Evolutionary conservation across 2,113 vertebrate species (phyloP).

Genomic region (Rhabdornis inornatus): DNA sequence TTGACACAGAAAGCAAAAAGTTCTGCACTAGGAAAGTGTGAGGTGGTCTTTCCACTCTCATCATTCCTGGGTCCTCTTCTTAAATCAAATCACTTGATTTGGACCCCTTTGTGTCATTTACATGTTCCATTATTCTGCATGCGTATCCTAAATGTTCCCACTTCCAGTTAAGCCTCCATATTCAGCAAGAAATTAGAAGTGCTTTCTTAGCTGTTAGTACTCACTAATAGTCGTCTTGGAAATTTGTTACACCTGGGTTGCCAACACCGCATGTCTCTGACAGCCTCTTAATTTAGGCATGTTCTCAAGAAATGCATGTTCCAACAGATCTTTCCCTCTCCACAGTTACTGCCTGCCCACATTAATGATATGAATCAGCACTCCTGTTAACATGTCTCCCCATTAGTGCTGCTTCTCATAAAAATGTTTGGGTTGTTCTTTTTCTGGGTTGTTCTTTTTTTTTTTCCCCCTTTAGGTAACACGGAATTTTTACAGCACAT

Average conservation of each 20-base stretch:
- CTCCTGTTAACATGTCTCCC: constrained; percentile 27
- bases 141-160: not conserved
- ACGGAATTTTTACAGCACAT: not conserved
- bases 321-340: not conserved
- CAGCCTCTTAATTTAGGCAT: constrained; percentile 37
- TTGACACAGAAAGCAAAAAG: not conserved
- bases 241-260: constrained; percentile 41
- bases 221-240: constrained; percentile 27
- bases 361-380: constrained; percentile 27
- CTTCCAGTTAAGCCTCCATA: not conserved
- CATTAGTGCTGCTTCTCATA: not conserved
- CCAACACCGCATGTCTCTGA: constrained; percentile 6
- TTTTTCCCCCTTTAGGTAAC: not conserved
- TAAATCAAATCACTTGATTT: not conserved
- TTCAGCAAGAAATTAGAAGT: constrained; percentile 4
- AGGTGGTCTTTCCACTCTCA: not conserved
- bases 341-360: not conserved
- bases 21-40: not conserved
- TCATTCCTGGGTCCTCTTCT: not conserved
- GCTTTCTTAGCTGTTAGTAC: constrained; percentile 35
- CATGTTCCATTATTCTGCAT: not conserved
- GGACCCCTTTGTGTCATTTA: not conserved
- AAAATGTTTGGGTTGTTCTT: not conserved
- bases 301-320: constrained; percentile 32
- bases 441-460: not conserved